phyloP scores from a whole-genome alignment of 2,888 invertebrate species.

The Stictocephala bisonia region DNA sequence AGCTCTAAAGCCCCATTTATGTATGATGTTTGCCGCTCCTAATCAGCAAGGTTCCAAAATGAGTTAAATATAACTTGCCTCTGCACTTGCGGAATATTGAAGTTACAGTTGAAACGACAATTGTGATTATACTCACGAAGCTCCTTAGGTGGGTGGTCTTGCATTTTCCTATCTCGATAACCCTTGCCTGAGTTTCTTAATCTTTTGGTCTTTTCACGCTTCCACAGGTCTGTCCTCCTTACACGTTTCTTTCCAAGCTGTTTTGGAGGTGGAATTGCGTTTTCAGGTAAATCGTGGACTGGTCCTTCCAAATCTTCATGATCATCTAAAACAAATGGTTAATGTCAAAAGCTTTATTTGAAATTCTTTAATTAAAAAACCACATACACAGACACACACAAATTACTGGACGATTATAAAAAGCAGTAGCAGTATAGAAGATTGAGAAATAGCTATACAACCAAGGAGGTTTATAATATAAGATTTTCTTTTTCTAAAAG shows the following conservation, averaged over 20 bases:
- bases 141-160: background rate
- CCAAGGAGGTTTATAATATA: too few relatives aligned
- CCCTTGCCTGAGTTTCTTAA: background rate
- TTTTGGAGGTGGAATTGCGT: background rate
- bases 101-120: background rate
- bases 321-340: background rate
- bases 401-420: too few relatives aligned
- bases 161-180: background rate
- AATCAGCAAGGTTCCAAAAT: conserved; percentile 17
- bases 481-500: too few relatives aligned
- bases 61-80: background rate
- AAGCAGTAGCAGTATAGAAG: too few relatives aligned
- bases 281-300: background rate
- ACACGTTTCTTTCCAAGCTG: background rate
- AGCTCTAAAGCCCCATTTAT: conserved; percentile 16
- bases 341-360: background rate
- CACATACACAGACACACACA: too few relatives aligned
- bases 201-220: background rate
- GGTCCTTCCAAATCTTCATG: background rate
- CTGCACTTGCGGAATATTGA: background rate
- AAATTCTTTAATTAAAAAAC: too few relatives aligned
- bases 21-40: conserved; percentile 28
- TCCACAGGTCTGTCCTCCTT: background rate
- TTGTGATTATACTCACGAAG: background rate
- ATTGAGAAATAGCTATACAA: too few relatives aligned